A percentile compares a stretch with the other conserved stretches of the same genome.
Conservation (phyloP, 2,888 invertebrate species). For the Andricus curvator region DNA sequence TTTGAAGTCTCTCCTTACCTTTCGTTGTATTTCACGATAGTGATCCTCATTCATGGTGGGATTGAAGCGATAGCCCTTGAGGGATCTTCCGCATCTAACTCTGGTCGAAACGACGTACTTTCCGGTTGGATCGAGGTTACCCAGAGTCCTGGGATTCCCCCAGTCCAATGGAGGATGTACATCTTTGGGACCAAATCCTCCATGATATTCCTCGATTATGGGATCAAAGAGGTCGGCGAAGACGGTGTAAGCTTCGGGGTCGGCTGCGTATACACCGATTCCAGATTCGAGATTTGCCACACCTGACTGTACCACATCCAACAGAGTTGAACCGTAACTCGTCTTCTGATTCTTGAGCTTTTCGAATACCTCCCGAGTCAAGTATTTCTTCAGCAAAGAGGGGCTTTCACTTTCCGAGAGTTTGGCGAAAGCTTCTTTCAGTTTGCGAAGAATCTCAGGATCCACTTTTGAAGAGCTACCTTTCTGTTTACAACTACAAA, state of each 20-base stretch:
- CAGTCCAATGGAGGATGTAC: constrained; percentile 80
- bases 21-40: constrained; percentile 83
- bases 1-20: constrained; percentile 66
- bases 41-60: constrained; percentile 84
- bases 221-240: constrained; percentile 85
- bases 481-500: constrained; percentile 66
- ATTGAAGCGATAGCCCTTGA: constrained; percentile 84
- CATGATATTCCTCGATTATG: constrained; percentile 85
- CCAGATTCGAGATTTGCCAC: constrained; percentile 84
- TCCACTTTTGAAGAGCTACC: constrained; percentile 25
- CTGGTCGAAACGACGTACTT: constrained; percentile 84
- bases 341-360: constrained; percentile 78
- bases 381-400: constrained; percentile 81
- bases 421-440: constrained; percentile 80
- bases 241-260: constrained; percentile 83
- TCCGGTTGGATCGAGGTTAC: constrained; percentile 82
- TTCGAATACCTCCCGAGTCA: constrained; percentile 56
- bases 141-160: constrained; percentile 73
- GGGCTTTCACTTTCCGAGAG: constrained; percentile 79
- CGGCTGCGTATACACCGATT: constrained; percentile 81
- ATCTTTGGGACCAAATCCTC: constrained; percentile 80
- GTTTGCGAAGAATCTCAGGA: constrained; percentile 72
- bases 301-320: constrained; percentile 84
- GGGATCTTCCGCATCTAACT: constrained; percentile 83
- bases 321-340: constrained; percentile 81